phyloP scores from a whole-genome alignment of 2,888 invertebrate species.

The Thumatha senex region DNA sequence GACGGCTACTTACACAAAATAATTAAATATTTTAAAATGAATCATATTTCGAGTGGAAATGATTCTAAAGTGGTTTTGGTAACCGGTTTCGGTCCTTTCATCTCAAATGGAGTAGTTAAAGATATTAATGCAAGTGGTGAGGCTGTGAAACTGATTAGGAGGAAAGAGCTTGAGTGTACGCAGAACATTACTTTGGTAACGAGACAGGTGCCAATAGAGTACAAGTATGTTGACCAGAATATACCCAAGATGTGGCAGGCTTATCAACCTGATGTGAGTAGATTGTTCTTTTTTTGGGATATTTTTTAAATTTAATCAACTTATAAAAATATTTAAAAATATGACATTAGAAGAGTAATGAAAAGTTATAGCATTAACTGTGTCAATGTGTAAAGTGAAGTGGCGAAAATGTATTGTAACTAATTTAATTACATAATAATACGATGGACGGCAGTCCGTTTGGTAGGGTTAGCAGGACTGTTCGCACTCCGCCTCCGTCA shows the following conservation, averaged over 20 bases:
- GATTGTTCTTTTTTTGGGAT: neutral
- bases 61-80: constrained; percentile 59
- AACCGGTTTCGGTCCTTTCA: constrained; percentile 92
- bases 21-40: neutral
- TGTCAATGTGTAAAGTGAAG: too few species aligned
- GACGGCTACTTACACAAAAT: neutral
- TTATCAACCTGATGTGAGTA: constrained; percentile 8
- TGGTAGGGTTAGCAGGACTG: too few species aligned
- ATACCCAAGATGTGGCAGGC: neutral
- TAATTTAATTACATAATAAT: too few species aligned
- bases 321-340: too few species aligned
- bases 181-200: constrained; percentile 3
- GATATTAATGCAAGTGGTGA: constrained; percentile 90
- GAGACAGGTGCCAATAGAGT: neutral
- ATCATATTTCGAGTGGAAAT: neutral
- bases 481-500: too few species aligned
- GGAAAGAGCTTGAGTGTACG: constrained; percentile 46
- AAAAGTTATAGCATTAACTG: too few species aligned
- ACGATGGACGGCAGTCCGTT: too few species aligned
- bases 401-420: too few species aligned
- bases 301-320: too few species aligned
- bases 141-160: constrained; percentile 86
- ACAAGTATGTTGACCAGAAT: constrained; percentile 1
- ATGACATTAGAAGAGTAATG: too few species aligned
- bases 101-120: constrained; percentile 76